phyloP scores from a whole-genome alignment of 2,113 vertebrate genomes.

The Neoarius graeffei region DNA sequence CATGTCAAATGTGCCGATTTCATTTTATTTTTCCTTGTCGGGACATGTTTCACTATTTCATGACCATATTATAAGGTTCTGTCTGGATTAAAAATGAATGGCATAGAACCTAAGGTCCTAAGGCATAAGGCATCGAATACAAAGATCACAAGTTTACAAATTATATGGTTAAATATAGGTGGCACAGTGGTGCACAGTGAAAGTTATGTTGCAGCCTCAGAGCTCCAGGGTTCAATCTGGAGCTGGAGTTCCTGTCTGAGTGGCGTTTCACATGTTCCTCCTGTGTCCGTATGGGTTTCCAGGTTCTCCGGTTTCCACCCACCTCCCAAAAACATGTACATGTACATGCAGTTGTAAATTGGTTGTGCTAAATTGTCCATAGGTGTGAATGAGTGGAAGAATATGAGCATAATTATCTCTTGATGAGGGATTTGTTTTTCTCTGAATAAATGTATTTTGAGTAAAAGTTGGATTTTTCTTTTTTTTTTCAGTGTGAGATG shows the following conservation, averaged over 20 bases:
- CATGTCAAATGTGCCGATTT: not conserved
- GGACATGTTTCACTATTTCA: not conserved
- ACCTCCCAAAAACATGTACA: too few species aligned
- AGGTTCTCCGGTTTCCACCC: not conserved
- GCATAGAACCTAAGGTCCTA: not conserved
- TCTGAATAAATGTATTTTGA: too few species aligned
- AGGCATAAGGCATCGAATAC: not conserved
- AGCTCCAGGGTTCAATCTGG: not conserved
- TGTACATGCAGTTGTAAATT: too few species aligned
- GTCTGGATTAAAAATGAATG: not conserved
- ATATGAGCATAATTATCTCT: not conserved
- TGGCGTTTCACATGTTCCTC: not conserved
- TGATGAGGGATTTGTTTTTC: not conserved
- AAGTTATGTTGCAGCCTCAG: not conserved
- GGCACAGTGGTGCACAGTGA: not conserved
- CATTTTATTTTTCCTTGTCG: not conserved
- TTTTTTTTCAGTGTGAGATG: too few species aligned
- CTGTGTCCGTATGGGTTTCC: not conserved
- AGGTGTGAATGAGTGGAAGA: not conserved
- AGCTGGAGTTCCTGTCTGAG: not conserved
- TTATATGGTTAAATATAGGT: not conserved
- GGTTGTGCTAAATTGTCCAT: not conserved
- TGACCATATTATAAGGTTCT: not conserved
- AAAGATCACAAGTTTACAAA: not conserved
- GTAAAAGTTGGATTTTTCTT: too few species aligned